Percentiles rank a stretch among this genome's conserved stretches.
phyloP scores from a whole-genome alignment of 1,140 invertebrate species.

The Sarcophaga peregrina region DNA sequence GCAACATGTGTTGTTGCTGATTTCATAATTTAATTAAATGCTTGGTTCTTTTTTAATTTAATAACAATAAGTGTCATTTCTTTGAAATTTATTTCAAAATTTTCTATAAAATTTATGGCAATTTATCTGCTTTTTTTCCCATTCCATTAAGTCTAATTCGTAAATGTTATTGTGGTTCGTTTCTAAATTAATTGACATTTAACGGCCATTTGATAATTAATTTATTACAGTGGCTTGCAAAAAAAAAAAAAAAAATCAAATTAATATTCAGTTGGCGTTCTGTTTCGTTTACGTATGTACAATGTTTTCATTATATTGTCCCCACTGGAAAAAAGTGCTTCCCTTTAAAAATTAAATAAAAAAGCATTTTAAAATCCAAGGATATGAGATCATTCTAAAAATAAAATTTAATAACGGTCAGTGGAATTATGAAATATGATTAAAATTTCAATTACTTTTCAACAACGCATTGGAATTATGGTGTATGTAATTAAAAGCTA shows the following conservation, averaged over 20 bases:
- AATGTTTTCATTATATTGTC: not conserved
- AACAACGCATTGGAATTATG: too few relatives aligned
- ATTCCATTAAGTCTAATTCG: too few relatives aligned
- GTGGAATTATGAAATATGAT: too few relatives aligned
- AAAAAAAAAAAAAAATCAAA: too few relatives aligned
- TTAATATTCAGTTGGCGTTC: not conserved
- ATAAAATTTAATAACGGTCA: not conserved
- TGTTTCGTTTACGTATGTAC: not conserved
- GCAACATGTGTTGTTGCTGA: not conserved
- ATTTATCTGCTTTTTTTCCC: too few relatives aligned
- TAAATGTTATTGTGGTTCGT: not conserved
- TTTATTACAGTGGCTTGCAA: not conserved
- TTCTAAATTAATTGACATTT: conserved; percentile 12
- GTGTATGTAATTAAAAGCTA: too few relatives aligned
- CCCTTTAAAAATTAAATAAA: too few relatives aligned
- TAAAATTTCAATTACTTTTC: too few relatives aligned
- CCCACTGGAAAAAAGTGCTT: too few relatives aligned
- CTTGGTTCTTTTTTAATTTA: not conserved
- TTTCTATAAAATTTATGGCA: too few relatives aligned
- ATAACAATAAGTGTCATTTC: too few relatives aligned
- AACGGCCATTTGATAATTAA: conserved; percentile 13
- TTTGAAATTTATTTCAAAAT: too few relatives aligned
- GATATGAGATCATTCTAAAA: conserved; percentile 16
- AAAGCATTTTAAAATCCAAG: not conserved
- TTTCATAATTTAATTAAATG: not conserved